Conservation (phyloP, 1,140 invertebrate genomes). For the Danaus melanippus region DNA sequence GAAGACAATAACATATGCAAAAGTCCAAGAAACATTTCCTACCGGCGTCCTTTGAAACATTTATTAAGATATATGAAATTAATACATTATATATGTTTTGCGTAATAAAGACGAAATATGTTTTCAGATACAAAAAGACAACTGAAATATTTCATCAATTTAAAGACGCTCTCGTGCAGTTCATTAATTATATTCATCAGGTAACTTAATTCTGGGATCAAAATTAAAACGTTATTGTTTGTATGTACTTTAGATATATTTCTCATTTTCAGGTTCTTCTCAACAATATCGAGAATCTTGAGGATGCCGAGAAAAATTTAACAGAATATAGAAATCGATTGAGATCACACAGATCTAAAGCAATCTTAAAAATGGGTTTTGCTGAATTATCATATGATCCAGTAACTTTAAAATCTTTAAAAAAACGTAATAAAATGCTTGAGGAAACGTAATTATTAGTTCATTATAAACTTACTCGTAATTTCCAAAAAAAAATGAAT, state of each 20-base stretch:
- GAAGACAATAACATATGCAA: too few species aligned
- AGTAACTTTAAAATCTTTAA: constrained; percentile 3
- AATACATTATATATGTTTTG: background rate
- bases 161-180: constrained; percentile 46
- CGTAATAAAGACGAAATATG: background rate
- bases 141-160: constrained; percentile 55
- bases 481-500: too few species aligned
- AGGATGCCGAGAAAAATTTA: constrained; percentile 47
- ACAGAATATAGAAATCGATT: constrained; percentile 35
- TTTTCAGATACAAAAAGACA: constrained; percentile 47
- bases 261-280: constrained; percentile 38
- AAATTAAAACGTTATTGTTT: too few species aligned
- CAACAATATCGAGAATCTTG: constrained; percentile 50
- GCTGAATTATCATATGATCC: constrained; percentile 42
- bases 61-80: too few species aligned
- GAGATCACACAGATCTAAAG: constrained; percentile 40
- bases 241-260: constrained; percentile 18
- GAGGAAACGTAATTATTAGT: too few species aligned
- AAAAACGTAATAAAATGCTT: constrained; percentile 3
- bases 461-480: too few species aligned
- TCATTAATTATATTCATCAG: constrained; percentile 54
- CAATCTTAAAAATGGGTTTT: constrained; percentile 42
- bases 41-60: too few species aligned
- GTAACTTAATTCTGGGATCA: constrained; percentile 20
- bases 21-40: too few species aligned